These are phyloP conservation scores for Dipodomys stephensi DNA, from an alignment of 2,113 vertebrate genomes.

Conservation along the genomic window DNA sequence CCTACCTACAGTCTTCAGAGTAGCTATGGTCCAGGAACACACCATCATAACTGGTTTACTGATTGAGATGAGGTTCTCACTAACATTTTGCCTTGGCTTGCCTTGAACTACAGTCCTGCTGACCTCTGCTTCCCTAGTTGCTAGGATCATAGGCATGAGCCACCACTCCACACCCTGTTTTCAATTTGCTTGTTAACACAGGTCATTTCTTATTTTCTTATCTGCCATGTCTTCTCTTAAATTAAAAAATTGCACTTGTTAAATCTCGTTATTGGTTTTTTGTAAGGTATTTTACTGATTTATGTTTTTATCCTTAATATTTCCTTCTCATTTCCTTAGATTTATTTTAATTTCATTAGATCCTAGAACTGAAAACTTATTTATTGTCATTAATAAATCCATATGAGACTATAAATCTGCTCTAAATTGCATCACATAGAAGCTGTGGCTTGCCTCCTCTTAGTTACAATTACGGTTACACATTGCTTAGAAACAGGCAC, in stretches of 20 bases:
- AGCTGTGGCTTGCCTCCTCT: neutral
- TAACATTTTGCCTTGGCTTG: no score
- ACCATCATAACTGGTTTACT: no score
- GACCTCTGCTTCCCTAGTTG: no score
- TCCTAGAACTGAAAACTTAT: neutral
- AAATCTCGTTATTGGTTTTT: neutral
- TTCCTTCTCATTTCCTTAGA: neutral
- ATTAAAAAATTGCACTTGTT: neutral
- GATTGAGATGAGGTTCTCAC: no score
- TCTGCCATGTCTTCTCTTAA: neutral
- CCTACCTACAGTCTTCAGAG: no score
- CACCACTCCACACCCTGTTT: neutral
- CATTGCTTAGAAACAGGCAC: neutral
- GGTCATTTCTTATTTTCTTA: neutral
- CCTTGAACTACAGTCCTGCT: no score
- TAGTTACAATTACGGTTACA: accelerated
- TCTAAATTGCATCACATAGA: no score
- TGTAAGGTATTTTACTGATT: no score
- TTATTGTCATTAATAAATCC: neutral
- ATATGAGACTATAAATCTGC: accelerated
- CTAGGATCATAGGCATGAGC: no score
- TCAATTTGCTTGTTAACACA: neutral
- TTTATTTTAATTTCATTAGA: neutral
- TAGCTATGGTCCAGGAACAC: no score
- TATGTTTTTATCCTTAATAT: neutral